A percentile compares a stretch with the other conserved stretches of the same genome.
Evolutionary conservation across 2,888 invertebrate species (phyloP).

Genomic region (Meteorus colon): DNA sequence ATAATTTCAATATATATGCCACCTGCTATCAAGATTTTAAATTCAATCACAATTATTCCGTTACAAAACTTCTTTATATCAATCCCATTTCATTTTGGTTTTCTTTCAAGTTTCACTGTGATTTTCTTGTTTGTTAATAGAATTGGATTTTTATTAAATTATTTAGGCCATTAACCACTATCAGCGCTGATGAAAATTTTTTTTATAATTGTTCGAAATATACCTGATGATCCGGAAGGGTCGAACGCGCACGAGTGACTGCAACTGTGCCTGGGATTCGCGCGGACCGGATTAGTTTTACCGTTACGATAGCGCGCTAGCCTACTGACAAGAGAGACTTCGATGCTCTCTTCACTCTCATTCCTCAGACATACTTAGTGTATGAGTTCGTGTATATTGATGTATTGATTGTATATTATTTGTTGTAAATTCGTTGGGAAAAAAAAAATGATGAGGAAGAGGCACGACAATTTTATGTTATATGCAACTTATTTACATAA

Average conservation of each 20-base stretch:
- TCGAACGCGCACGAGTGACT: conserved; percentile 32
- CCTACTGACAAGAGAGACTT: conserved; percentile 26
- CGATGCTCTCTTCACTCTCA: conserved; percentile 24
- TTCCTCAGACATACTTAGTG: conserved; percentile 13
- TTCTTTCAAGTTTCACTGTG: background rate
- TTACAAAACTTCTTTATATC: background rate
- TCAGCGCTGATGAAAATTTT: background rate
- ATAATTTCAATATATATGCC: too few relatives aligned
- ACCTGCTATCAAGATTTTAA: too few relatives aligned
- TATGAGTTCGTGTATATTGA: background rate
- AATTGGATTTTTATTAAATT: too few relatives aligned
- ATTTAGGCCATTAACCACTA: too few relatives aligned
- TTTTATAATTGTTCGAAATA: background rate
- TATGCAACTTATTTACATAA: too few relatives aligned
- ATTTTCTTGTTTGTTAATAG: too few relatives aligned
- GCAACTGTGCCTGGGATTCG: conserved; percentile 24
- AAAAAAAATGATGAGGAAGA: background rate
- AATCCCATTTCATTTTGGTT: background rate
- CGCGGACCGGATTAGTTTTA: conserved; percentile 44
- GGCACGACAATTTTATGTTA: background rate
- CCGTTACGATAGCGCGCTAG: conserved; percentile 39
- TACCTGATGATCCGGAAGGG: conserved; percentile 20
- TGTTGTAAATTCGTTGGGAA: background rate
- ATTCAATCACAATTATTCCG: too few relatives aligned
- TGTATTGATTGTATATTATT: background rate